These are phyloP conservation scores for Parascotia fuliginaria DNA, from an alignment of 2,888 invertebrate genomes.

Conservation along the genomic window DNA sequence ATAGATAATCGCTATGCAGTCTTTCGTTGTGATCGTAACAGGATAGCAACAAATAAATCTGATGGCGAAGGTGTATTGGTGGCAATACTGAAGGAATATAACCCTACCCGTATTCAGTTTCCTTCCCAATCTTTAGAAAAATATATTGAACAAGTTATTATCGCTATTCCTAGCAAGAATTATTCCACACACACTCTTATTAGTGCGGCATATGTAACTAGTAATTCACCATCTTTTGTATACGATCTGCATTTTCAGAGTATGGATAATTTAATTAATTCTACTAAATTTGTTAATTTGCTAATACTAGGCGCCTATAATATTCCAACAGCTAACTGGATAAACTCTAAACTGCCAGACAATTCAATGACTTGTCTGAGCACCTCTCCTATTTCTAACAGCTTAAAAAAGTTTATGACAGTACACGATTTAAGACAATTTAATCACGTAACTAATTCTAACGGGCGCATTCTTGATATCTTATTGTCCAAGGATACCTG, in stretches of 20 bases:
- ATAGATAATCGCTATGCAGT: constrained; percentile 4
- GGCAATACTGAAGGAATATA: constrained; percentile 1
- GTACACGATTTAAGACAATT: constrained; percentile 1
- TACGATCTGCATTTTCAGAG: not conserved
- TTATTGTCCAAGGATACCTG: not conserved
- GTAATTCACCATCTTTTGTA: not conserved
- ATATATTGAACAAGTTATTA: not conserved
- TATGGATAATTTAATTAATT: not conserved
- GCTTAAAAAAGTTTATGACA: not conserved
- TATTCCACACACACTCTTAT: not conserved
- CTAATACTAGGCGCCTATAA: constrained; percentile 3
- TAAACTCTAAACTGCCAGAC: not conserved
- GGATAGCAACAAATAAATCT: not conserved
- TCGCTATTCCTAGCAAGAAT: not conserved
- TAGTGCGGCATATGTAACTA: not conserved
- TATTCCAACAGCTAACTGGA: not conserved
- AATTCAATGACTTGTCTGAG: not conserved
- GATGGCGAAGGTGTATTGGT: constrained; percentile 2
- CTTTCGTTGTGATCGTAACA: constrained; percentile 6
- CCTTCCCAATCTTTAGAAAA: not conserved
- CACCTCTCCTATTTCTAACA: not conserved
- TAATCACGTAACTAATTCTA: constrained; percentile 1
- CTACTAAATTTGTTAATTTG: not conserved
- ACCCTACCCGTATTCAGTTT: not conserved
- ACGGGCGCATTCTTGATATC: constrained; percentile 3